Conservation (phyloP, 2,113 vertebrate genomes). For the Nicator chloris region DNA sequence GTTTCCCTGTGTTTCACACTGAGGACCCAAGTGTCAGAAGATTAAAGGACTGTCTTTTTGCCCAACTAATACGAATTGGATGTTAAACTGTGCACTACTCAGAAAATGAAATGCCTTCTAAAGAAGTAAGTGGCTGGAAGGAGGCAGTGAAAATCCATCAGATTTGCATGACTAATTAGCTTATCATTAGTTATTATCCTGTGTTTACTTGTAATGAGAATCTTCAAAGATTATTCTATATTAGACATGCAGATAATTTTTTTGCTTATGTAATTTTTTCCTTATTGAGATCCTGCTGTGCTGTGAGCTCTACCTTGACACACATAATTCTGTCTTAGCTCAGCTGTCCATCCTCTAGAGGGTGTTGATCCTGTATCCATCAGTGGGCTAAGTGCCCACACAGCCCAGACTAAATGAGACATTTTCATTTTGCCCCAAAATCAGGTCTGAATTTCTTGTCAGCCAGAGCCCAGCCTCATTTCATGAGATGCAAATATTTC, state of each 20-base stretch:
- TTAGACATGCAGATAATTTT: not conserved
- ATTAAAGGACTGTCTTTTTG: constrained; percentile 41
- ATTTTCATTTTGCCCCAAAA: not conserved
- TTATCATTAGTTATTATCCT: constrained; percentile 39
- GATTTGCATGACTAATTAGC: constrained; percentile 55
- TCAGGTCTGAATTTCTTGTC: not conserved
- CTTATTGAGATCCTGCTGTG: not conserved
- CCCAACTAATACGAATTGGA: constrained; percentile 4
- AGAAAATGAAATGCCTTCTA: constrained; percentile 26
- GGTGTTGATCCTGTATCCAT: not conserved
- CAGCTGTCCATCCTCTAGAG: not conserved
- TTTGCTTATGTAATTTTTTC: not conserved
- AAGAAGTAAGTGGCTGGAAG: constrained; percentile 38
- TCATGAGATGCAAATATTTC: not conserved
- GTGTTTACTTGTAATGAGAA: constrained; percentile 50
- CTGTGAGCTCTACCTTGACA: not conserved
- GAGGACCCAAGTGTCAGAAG: constrained; percentile 45
- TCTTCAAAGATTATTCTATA: constrained; percentile 36
- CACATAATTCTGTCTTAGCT: not conserved
- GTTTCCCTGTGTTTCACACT: not conserved
- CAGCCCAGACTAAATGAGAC: not conserved
- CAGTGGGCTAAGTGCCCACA: not conserved
- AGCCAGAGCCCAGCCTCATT: not conserved
- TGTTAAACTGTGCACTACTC: not conserved
- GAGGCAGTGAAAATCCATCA: constrained; percentile 46